Evolutionary conservation across 2,797 vertebrate genomes (phyloP).

Genomic region (Tapera naevia): DNA sequence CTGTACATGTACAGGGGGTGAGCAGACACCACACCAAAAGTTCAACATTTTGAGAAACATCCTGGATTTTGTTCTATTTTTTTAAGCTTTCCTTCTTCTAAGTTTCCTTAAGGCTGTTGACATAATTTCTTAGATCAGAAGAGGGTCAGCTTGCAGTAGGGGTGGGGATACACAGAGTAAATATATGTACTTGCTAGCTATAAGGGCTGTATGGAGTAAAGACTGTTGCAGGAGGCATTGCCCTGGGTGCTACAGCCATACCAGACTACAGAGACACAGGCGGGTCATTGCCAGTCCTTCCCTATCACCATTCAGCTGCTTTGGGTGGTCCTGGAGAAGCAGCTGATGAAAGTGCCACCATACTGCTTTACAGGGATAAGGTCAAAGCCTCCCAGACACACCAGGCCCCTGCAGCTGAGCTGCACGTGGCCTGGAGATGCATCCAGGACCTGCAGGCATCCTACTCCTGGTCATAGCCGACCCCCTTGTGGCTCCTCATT

Average conservation of each 20-base stretch:
- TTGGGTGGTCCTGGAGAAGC: no score
- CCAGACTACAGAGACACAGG: background rate
- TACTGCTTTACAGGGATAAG: rapidly evolving
- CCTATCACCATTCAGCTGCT: background rate
- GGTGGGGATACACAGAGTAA: no score
- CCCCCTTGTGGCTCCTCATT: background rate
- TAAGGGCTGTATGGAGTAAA: background rate
- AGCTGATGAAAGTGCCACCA: background rate
- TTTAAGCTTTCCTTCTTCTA: background rate
- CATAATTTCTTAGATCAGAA: background rate
- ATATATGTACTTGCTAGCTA: background rate
- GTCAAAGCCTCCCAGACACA: background rate
- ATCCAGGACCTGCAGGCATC: background rate
- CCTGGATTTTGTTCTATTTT: background rate
- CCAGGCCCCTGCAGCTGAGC: background rate
- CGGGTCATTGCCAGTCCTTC: background rate
- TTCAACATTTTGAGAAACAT: background rate
- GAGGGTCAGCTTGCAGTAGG: background rate
- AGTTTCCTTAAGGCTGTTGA: background rate
- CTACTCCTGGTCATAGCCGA: rapidly evolving
- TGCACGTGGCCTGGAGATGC: background rate
- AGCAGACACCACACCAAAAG: no score
- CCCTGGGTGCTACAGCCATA: no score
- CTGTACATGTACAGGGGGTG: background rate
- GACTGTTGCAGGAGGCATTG: background rate